Evolutionary conservation across 2,113 vertebrate genomes (phyloP), one percentile per base, ranked within the genome.

Genomic region (Vidua chalybeata): DNA sequence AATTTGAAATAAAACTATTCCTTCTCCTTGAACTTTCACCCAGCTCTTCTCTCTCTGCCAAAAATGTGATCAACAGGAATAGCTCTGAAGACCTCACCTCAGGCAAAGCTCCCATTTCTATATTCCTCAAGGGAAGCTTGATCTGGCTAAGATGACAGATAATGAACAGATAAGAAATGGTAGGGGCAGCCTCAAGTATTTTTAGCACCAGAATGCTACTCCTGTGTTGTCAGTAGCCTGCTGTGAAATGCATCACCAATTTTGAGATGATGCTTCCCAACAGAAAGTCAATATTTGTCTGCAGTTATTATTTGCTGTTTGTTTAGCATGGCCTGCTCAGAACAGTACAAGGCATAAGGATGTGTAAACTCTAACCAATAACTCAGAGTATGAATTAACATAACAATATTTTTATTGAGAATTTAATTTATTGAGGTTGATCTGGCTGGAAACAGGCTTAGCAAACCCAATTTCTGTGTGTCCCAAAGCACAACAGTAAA

Each of bases 131-230:
- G 91, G 96, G 95, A 97, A 95, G 55, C 78, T 81, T 68, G 87
- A 93, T 59, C 85, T 97, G 97, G 97, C 96, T 94, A 90, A 92
- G 83, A 93, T 20, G 61, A 49, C 33, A 16, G 13, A 95, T 88
- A 97, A 87, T 84, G 77, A 98, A 90, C 86, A 95, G 35, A 35
- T 35, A 35, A 94, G 89, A 86, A 95, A 97, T 95, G 96, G 66
- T 68, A 85, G n/a, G 74, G 86, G 48, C 76, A 96, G 91, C 39
- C 83, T 96, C 92, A 92, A 88, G 74, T 84, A 94, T 94, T 97
- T 96, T 97, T 96, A 96, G 95, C 77, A 97, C 43, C 48, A 91
- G 94, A 97, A 87, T 79, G 45, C 28, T 86, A 96, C 91, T 97
- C 95, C 97, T 59, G 35, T 93, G 93, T 82, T 67, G 13, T 95